Conservation (phyloP, 2,888 invertebrate species). For the Hypselothyrea guttata region DNA sequence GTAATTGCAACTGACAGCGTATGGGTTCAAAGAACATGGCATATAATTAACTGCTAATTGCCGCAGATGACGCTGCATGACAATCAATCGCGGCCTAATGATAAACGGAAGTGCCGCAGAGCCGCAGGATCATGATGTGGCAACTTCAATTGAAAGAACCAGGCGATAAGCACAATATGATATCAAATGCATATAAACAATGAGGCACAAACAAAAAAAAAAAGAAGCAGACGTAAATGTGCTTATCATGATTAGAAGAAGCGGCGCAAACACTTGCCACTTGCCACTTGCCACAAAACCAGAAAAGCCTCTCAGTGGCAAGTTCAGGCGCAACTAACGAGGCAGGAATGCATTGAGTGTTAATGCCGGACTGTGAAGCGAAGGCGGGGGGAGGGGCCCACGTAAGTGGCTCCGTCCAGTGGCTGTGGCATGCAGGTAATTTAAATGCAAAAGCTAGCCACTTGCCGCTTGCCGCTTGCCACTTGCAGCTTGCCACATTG, state of each 20-base stretch:
- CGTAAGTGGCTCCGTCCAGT: constrained; percentile 41
- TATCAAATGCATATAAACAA: constrained; percentile 47
- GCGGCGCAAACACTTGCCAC: constrained; percentile 17
- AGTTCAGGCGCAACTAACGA: constrained; percentile 63
- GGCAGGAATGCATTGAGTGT: constrained; percentile 64
- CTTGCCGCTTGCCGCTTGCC: no score
- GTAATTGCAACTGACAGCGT: constrained; percentile 37
- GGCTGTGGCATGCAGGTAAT: constrained; percentile 69
- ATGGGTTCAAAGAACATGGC: constrained; percentile 38
- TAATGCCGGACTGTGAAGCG: constrained; percentile 37
- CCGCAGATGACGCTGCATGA: constrained; percentile 28
- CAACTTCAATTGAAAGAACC: constrained; percentile 12
- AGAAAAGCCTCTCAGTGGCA: constrained; percentile 47
- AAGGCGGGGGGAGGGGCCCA: constrained; percentile 3
- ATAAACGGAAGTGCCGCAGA: constrained; percentile 18
- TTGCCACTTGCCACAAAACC: constrained; percentile 30
- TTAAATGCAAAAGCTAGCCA: constrained; percentile 62
- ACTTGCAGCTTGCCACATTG: constrained; percentile 17
- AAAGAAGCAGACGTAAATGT: constrained; percentile 29
- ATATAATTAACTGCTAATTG: constrained; percentile 69
- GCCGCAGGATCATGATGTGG: constrained; percentile 16
- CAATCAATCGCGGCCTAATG: constrained; percentile 19
- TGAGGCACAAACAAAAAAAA: constrained; percentile 54
- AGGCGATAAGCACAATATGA: constrained; percentile 35
- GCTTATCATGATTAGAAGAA: constrained; percentile 63